Evolutionary conservation across 2,113 vertebrate genomes (phyloP), one percentile per base, ranked within the genome.

Genomic region (Chaenocephalus aceratus): DNA sequence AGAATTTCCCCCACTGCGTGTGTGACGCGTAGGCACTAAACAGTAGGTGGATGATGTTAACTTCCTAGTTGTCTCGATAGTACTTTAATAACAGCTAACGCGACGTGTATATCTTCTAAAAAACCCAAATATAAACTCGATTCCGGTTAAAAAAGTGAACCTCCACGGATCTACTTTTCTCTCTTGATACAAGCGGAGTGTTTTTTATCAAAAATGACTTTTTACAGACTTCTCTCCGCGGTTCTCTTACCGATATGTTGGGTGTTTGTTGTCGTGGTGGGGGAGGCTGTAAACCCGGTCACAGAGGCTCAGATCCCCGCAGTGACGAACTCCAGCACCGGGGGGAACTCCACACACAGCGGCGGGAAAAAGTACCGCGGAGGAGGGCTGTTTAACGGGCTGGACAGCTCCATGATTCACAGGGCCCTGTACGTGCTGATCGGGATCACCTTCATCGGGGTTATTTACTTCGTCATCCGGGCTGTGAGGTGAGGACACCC

Each of bases 381-480:
- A 0, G 36, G 1, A 0, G 14, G 14, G 57, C 30, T 5, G 45
- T 7, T 44, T 0, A 1, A 2, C 18, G 1, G 44, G 16, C 1
- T 84, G 69, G 79, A 87, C 86, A 64, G 84, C 75, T 87, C 84
- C 1, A 91, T 88, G 92, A 86, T 92, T 65, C 89, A 88, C 77
- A 11, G 92, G 80, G 88, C 88, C 69, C 77, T 92, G 18, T 93
- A 92, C 77, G 92, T 91, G 56, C 88, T 93, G 34, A 84, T 93
- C 68, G 86, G 52, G 13, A 52, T 92, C 87, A 92, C 87, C 49
- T 15, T 23, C 10, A 51, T 90, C 53, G 92, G 88, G 15, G 57
- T 92, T 0, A 84, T 93, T 0, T 93, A 92, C 88, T 92, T 93
- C 88, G 82, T 93, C 18, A 65, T 92, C 87, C 77, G 92, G 53